A percentile compares a stretch with the other conserved stretches of the same genome.
These are phyloP conservation scores for Diorhabda sublineata DNA, from an alignment of 1,140 invertebrate genomes.

Conservation along the genomic window DNA sequence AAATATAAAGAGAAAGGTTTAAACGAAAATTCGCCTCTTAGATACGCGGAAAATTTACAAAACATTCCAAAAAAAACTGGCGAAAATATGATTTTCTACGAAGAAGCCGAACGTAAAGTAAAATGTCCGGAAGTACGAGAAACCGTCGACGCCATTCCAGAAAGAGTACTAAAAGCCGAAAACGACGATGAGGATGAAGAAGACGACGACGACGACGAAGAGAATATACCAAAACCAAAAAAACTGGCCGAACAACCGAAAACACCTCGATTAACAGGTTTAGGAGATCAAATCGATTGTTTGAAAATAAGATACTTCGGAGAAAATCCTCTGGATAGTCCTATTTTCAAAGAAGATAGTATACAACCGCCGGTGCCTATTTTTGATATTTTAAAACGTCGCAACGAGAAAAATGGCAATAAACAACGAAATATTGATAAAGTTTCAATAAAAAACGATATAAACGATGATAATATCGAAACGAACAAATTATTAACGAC, in stretches of 20 bases:
- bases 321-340: conserved; percentile 67
- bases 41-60: conserved; percentile 56
- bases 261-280: conserved; percentile 48
- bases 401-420: not conserved
- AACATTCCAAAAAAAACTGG: conserved; percentile 54
- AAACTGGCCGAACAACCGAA: conserved; percentile 17
- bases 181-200: conserved; percentile 26
- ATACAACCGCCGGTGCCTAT: conserved; percentile 32
- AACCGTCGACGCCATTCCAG: conserved; percentile 52
- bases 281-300: conserved; percentile 71
- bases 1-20: conserved; percentile 29
- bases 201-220: conserved; percentile 30
- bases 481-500: conserved; percentile 29
- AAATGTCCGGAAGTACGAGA: conserved; percentile 53
- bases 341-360: conserved; percentile 61
- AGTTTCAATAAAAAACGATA: not conserved
- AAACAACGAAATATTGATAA: not conserved
- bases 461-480: conserved; percentile 11
- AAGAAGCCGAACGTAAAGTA: conserved; percentile 46
- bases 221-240: conserved; percentile 19
- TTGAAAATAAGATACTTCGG: conserved; percentile 71
- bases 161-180: conserved; percentile 50
- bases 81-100: conserved; percentile 58
- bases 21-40: conserved; percentile 53
- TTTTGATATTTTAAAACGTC: conserved; percentile 23